Percentiles rank a stretch among this genome's conserved stretches.
phyloP scores from a whole-genome alignment of 2,888 invertebrate species.

The Zygaena filipendulae region DNA sequence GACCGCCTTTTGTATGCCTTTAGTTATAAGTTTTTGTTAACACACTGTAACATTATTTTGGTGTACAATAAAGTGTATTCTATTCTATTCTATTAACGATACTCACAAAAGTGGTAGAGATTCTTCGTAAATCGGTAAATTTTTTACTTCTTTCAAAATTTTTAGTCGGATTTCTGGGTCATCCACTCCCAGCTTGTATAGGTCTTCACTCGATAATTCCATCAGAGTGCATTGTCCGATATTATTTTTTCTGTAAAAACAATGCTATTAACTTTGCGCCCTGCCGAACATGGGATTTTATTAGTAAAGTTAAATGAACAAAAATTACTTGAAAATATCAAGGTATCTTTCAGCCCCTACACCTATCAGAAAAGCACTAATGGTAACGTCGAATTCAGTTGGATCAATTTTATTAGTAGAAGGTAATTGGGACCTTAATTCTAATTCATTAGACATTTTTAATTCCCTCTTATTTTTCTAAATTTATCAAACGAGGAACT shows the following conservation, averaged over 20 bases:
- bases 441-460: too few relatives aligned
- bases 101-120: slow-evolving; percentile 20
- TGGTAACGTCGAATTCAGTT: slow-evolving; percentile 44
- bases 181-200: slow-evolving; percentile 46
- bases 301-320: too few relatives aligned
- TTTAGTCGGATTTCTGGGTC: slow-evolving; percentile 36
- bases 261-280: not conserved
- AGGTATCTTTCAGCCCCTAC: slow-evolving; percentile 52
- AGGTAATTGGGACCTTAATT: slow-evolving; percentile 14
- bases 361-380: slow-evolving; percentile 42
- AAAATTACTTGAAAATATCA: slow-evolving; percentile 49
- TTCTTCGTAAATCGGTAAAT: slow-evolving; percentile 47
- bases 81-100: too few relatives aligned
- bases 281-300: not conserved
- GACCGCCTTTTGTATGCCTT: too few relatives aligned
- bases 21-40: too few relatives aligned
- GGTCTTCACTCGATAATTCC: slow-evolving; percentile 51
- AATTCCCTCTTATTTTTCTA: too few relatives aligned
- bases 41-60: too few relatives aligned
- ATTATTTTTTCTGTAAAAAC: slow-evolving; percentile 36
- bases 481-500: too few relatives aligned
- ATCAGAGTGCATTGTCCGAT: slow-evolving; percentile 51
- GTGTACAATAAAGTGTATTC: too few relatives aligned
- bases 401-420: slow-evolving; percentile 34
- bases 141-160: slow-evolving; percentile 42